Evolutionary conservation across 2,888 invertebrate species (phyloP).

Genomic region (Machimus atricapillus): DNA sequence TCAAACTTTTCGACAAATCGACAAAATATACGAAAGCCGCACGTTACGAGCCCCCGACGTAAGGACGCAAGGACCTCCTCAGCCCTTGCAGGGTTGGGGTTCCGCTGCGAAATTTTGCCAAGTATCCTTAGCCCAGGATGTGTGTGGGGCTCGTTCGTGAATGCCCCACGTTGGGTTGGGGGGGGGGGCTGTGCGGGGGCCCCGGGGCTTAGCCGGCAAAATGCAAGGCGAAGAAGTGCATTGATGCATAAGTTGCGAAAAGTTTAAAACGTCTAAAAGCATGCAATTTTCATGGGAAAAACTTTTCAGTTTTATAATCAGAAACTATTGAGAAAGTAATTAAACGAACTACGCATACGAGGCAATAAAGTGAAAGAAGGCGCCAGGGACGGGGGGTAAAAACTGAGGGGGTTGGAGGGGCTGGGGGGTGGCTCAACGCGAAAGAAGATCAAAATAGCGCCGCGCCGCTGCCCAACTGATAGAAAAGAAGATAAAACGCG

Average conservation of each 20-base stretch:
- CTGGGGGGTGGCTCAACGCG: background rate
- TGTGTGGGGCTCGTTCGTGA: background rate
- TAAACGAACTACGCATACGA: constrained; percentile 45
- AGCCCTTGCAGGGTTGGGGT: background rate
- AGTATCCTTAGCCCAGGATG: background rate
- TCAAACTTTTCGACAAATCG: constrained; percentile 33
- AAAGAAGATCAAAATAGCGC: constrained; percentile 18
- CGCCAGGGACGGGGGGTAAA: background rate
- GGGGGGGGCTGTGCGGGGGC: background rate
- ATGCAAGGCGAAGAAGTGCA: constrained; percentile 45
- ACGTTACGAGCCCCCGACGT: background rate
- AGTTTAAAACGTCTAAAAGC: constrained; percentile 48
- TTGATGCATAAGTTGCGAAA: constrained; percentile 46
- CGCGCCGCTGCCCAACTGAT: background rate
- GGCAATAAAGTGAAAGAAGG: constrained; percentile 38
- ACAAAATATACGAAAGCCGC: background rate
- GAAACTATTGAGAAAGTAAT: constrained; percentile 49
- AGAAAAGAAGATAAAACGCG: constrained; percentile 18
- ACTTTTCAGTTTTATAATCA: constrained; percentile 47
- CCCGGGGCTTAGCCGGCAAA: background rate
- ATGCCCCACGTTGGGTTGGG: background rate
- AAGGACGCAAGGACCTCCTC: background rate
- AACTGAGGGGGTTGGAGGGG: too few species aligned
- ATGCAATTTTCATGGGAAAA: constrained; percentile 47
- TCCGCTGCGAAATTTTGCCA: background rate